These are phyloP conservation scores for Threskiornis aethiopicus DNA, from an alignment of 2,797 vertebrate genomes.

Conservation along the genomic window DNA sequence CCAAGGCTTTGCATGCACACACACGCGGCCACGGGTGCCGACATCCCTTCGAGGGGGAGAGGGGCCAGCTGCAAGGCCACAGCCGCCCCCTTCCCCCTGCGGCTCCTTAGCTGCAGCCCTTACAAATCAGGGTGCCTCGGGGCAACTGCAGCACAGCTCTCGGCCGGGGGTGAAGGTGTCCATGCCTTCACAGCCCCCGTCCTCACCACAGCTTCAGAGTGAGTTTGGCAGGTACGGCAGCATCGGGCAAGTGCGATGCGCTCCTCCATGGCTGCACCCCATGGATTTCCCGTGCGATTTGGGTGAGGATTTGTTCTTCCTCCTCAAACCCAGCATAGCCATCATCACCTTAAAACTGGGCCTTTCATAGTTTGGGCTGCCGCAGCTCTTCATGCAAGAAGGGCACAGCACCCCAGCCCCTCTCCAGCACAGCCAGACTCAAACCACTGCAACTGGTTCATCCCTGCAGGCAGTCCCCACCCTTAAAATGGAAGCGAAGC, in stretches of 20 bases:
- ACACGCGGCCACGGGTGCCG: fast-evolving
- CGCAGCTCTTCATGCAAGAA: not conserved
- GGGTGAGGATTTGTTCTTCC: not conserved
- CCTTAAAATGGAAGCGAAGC: not conserved
- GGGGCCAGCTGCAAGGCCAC: not conserved
- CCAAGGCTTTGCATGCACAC: not conserved
- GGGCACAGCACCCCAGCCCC: fast-evolving
- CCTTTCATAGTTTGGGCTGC: not conserved
- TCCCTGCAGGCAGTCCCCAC: fast-evolving
- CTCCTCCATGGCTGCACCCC: not conserved
- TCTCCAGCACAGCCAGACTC: not conserved
- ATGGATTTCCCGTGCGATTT: fast-evolving
- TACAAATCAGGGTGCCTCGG: fast-evolving
- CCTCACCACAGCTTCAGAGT: not conserved
- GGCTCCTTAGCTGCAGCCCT: not conserved
- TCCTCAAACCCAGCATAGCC: not conserved
- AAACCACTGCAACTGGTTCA: too few relatives aligned
- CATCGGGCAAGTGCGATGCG: fast-evolving
- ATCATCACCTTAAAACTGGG: not conserved
- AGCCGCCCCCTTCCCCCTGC: not conserved
- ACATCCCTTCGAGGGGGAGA: not conserved
- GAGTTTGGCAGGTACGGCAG: not conserved
- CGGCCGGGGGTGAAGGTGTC: fast-evolving
- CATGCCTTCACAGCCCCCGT: not conserved
- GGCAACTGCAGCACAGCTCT: not conserved